Evolutionary conservation across 1,140 invertebrate genomes (phyloP), one percentile per base, ranked within the genome.

Genomic region (Myzus persicae): DNA sequence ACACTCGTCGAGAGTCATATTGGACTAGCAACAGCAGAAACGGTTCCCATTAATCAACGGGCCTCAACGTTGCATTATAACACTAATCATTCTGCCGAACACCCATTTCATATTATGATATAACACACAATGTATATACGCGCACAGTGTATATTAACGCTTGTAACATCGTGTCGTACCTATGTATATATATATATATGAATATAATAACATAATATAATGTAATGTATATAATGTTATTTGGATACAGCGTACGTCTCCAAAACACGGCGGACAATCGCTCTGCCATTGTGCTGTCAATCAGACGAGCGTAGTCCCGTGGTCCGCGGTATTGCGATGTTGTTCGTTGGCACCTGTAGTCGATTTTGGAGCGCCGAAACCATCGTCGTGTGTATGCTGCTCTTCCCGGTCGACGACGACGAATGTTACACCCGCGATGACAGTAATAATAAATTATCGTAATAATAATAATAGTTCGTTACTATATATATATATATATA

Each of bases 41-140:
- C 81, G 88, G 89, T 38, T 76, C 38, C 44, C 89, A 90, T 90
- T 90, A 90, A 90, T 90, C 89, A 90, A 90, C 89, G 67, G 84
- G 84, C 9, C 38, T 51, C 38, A 38, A 90, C 54, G 44, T 51
- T 22, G 24, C 7, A 24, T 51, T 51, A 22, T 38, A 90, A 54
- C 51, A 67, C 51, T 90, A 90, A 90, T 90, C 89, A 90, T 90
- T 54, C 51, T 40, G 89, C 46, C 42, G 46, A 90, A 51, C 89
- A 42, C 89, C 38, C 88, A 44, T 84, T 84, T 38, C 76, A 82
- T 40, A 51, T 20, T 36, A 76, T 76, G 11, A n/a, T 76, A 76
- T 76, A 76, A 76, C 31, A 76, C 31, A 76, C n/a, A 76, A 36
- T 88, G 44, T 51, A 42, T 85, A 85, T 26, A 46, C 14, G 22